A percentile compares a stretch with the other conserved stretches of the same genome.
phyloP scores from a whole-genome alignment of 2,888 invertebrate genomes.

The Caenorhabditis sp. region DNA sequence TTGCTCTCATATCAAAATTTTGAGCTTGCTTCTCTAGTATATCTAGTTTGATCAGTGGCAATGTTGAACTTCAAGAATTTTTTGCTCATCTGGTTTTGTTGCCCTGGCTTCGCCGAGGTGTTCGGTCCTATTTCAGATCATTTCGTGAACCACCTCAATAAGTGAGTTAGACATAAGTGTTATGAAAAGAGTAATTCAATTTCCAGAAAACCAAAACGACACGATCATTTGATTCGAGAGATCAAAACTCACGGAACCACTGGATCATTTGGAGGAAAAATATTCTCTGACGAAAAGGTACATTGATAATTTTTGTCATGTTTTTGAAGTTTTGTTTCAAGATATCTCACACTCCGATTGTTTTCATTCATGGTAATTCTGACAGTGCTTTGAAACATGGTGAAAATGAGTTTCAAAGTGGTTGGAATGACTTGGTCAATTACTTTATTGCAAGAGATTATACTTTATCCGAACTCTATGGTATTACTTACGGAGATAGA shows the following conservation, averaged over 20 bases:
- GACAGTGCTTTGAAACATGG: constrained; percentile 60
- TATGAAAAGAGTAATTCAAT: background rate
- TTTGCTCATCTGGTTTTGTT: background rate
- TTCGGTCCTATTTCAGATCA: constrained; percentile 37
- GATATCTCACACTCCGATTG: constrained; percentile 53
- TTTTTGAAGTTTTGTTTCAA: constrained; percentile 17
- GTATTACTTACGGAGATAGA: constrained; percentile 64
- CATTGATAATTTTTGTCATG: background rate
- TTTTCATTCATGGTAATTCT: constrained; percentile 68
- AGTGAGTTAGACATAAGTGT: constrained; percentile 17
- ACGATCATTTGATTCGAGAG: constrained; percentile 19
- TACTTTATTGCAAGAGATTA: constrained; percentile 50
- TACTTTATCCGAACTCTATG: constrained; percentile 57
- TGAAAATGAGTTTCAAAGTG: constrained; percentile 41
- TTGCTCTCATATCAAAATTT: background rate
- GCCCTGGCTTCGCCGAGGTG: constrained; percentile 21
- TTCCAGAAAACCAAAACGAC: constrained; percentile 29
- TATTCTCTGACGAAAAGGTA: constrained; percentile 40
- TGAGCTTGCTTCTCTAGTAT: background rate
- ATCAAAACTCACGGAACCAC: constrained; percentile 32
- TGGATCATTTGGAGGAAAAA: constrained; percentile 54
- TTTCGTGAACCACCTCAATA: constrained; percentile 29
- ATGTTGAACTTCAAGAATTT: background rate
- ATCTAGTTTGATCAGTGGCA: background rate
- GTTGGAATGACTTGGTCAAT: constrained; percentile 54